Conservation (phyloP, 2,113 vertebrate species). For the Choloepus hoffmanni region DNA sequence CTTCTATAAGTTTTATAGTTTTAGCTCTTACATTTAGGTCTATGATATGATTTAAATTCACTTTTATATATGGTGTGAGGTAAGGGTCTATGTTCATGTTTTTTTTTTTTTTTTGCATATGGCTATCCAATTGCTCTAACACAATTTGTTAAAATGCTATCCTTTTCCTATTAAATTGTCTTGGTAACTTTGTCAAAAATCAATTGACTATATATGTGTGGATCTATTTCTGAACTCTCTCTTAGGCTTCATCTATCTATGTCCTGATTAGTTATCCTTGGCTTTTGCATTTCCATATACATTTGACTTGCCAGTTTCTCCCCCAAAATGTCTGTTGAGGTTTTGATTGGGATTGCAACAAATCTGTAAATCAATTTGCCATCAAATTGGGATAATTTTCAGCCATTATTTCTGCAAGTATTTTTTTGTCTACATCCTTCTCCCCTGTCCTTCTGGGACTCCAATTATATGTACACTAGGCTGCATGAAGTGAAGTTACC, state of each 20-base stretch:
- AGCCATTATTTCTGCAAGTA: background rate
- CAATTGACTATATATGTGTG: background rate
- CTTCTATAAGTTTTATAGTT: background rate
- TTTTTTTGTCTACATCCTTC: background rate
- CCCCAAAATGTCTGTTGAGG: background rate
- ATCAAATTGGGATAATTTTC: background rate
- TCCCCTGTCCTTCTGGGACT: background rate
- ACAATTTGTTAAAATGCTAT: background rate
- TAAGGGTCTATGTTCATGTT: background rate
- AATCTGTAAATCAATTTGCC: background rate
- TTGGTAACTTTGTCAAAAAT: background rate
- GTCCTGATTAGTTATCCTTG: background rate
- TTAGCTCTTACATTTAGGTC: background rate
- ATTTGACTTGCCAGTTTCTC: background rate
- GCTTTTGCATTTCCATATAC: background rate
- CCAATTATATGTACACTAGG: background rate
- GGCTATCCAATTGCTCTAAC: background rate
- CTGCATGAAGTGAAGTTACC: background rate
- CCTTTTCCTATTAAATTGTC: background rate
- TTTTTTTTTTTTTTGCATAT: background rate
- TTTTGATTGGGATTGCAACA: background rate
- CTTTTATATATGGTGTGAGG: background rate
- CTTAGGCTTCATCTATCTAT: background rate
- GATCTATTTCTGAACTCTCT: background rate
- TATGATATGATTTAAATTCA: background rate